Evolutionary conservation across 1,140 invertebrate genomes (phyloP), one percentile per base, ranked within the genome.

Genomic region (Samia ricini): DNA sequence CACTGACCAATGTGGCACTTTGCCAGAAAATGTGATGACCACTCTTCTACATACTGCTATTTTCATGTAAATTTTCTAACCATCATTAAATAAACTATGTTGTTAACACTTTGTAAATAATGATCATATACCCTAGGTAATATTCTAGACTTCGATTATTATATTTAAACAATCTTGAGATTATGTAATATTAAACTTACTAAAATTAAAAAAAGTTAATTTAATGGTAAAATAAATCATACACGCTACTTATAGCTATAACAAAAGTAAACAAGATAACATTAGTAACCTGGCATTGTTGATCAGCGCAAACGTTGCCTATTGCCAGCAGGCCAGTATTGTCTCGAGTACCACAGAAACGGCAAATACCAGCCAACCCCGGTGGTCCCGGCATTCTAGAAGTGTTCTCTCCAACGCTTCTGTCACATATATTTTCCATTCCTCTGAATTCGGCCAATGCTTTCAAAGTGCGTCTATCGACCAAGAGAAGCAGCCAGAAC

Each of bases 381-480:
- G 64, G 23, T 78, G 86, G 18, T 74, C 82, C 20, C 70, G 81
- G 61, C 72, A 89, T 33, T 60, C 79, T 29, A 70, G 79, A 20
- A 0, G 63, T 12, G 22, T 68, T 79, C 54, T 69, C 80, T 57
- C 66, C 77, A 18, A 54, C 79, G 10, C 20, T 20, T 26, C 73
- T 80, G 54, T 75, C 83, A 64, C 74, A 80, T 48, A 69, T 84
- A 7, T 59, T 42, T 2, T 91, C 88, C 73, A 87, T 77, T 63
- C 95, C 96, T 22, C 98, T 93, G 81, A 99, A 98, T 84, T 99
- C 98, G 3, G 99, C 95, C 80, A 99, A 92, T 0, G 97, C 97
- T 86, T 99, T 99, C 1, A 99, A 88, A 0, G 97, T 99, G 63
- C 95, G 94, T 0, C 97, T 96, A 78, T 99, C 98, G 1, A 98